These are phyloP conservation scores for Gobius niger DNA, from an alignment of 2,113 vertebrate species.

Conservation along the genomic window DNA sequence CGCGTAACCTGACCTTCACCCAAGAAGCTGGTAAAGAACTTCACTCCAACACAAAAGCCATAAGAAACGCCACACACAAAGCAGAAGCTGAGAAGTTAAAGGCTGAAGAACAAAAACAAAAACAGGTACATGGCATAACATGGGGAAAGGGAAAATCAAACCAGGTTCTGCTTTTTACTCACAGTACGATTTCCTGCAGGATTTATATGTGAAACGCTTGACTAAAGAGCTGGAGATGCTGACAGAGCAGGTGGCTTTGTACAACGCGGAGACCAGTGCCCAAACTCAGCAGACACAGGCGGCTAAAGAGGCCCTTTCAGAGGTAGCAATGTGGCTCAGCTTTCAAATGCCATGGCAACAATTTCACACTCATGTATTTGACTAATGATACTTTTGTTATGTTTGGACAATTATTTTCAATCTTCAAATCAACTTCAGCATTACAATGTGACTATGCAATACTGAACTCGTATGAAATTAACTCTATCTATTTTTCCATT, in stretches of 20 bases:
- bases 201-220: constrained; percentile 85
- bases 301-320: constrained; percentile 78
- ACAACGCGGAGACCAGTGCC: constrained; percentile 76
- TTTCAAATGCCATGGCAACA: neutral
- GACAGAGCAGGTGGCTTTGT: constrained; percentile 78
- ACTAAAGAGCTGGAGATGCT: constrained; percentile 75
- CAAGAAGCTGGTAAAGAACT: constrained; percentile 79
- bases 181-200: constrained; percentile 67
- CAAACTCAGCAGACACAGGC: constrained; percentile 82
- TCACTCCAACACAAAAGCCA: constrained; percentile 71
- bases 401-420: too few species aligned
- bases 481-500: too few species aligned
- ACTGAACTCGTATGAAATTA: too few species aligned
- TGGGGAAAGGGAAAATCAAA: neutral
- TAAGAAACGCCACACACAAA: constrained; percentile 78
- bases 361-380: too few species aligned
- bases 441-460: too few species aligned
- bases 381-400: neutral
- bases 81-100: constrained; percentile 74
- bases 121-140: constrained; percentile 75
- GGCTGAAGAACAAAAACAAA: constrained; percentile 82
- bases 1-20: constrained; percentile 77
- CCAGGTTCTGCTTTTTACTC: neutral
- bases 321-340: constrained; percentile 74
- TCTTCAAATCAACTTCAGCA: too few species aligned